Evolutionary conservation across 2,888 invertebrate genomes (phyloP).

Genomic region (Pandemis cinnamomeana): DNA sequence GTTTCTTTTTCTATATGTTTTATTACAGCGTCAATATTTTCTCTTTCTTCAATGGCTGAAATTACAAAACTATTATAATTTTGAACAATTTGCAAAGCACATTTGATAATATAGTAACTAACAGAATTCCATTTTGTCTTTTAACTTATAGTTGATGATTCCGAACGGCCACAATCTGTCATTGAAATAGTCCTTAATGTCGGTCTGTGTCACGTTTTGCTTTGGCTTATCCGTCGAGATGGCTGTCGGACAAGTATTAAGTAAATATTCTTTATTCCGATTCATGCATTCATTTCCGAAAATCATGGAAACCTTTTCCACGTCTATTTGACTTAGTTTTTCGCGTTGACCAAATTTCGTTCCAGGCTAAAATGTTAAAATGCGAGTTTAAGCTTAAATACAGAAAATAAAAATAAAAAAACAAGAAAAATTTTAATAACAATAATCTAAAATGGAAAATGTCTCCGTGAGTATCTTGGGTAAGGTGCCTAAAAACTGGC

Average conservation of each 20-base stretch:
- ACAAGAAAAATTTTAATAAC: not conserved
- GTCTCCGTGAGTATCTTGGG: too few species aligned
- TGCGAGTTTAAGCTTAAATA: not conserved
- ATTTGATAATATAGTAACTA: conserved; percentile 49
- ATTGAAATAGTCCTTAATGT: conserved; percentile 65
- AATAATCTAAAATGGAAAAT: not conserved
- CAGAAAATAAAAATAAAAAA: not conserved
- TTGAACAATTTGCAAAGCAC: not conserved
- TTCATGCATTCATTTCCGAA: conserved; percentile 68
- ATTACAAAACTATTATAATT: conserved; percentile 19
- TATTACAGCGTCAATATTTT: conserved; percentile 71
- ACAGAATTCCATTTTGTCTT: conserved; percentile 69
- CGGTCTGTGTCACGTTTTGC: conserved; percentile 46
- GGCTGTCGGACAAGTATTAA: conserved; percentile 72
- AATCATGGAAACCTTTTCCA: conserved; percentile 66
- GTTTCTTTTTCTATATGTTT: conserved; percentile 74
- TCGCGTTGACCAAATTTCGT: conserved; percentile 72
- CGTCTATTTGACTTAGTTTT: conserved; percentile 68
- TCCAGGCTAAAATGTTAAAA: conserved; percentile 50
- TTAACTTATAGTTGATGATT: conserved; percentile 64
- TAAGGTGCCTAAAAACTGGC: too few species aligned
- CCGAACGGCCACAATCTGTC: conserved; percentile 70
- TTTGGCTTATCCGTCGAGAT: conserved; percentile 48
- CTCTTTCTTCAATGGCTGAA: conserved; percentile 71
- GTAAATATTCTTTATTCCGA: conserved; percentile 68